phyloP scores from a whole-genome alignment of 2,113 vertebrate species.

The Cochlearius cochlearius region DNA sequence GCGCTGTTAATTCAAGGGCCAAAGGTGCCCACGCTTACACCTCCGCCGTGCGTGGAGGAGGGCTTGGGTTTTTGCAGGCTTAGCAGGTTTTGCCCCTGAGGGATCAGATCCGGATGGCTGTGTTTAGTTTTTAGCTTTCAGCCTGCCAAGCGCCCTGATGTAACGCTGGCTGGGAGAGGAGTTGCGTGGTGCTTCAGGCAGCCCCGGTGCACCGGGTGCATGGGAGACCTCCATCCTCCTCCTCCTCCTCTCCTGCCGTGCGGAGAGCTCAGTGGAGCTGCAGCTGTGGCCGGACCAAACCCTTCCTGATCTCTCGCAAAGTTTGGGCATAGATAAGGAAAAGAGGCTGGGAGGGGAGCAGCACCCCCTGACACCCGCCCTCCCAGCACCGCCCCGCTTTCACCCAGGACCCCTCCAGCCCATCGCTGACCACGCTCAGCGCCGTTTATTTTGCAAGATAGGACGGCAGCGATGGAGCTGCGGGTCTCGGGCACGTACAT shows the following conservation, averaged over 20 bases:
- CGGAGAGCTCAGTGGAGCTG: not conserved
- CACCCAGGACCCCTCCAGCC: not conserved
- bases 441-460: not conserved
- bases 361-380: not conserved
- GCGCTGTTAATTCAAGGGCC: not conserved
- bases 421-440: fast-evolving
- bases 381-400: not conserved
- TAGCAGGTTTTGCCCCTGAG: not conserved
- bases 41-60: fast-evolving
- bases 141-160: not conserved
- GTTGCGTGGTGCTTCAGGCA: not conserved
- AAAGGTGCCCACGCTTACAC: not conserved
- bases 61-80: not conserved
- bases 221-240: not conserved
- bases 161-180: not conserved
- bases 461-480: fast-evolving
- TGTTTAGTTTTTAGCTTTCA: not conserved
- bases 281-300: not conserved
- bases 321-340: not conserved
- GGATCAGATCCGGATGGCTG: not conserved
- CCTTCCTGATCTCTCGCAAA: not conserved
- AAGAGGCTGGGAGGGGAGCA: not conserved
- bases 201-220: fast-evolving
- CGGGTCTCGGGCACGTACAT: not conserved
- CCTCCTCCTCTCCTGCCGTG: fast-evolving